phyloP scores from a whole-genome alignment of 2,113 vertebrate genomes.

The Trinectes maculatus region DNA sequence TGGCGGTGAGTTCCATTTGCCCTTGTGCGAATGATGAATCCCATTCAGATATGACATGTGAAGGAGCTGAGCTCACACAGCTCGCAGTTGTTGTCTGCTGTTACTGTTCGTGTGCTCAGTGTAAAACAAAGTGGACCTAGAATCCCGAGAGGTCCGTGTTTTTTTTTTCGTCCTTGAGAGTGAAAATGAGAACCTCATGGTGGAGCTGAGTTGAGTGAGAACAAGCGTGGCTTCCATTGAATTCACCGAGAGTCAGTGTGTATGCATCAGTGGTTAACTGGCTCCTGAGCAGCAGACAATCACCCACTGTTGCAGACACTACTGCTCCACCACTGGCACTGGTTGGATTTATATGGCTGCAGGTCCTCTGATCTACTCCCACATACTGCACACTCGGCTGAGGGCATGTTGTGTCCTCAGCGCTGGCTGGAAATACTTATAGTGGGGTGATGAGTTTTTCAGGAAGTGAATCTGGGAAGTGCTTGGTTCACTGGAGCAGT shows the following conservation, averaged over 20 bases:
- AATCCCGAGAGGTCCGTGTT: slow-evolving; percentile 14
- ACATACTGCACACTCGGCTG: slow-evolving; percentile 16
- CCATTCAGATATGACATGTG: slow-evolving; percentile 40
- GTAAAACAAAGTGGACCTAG: slow-evolving; percentile 44
- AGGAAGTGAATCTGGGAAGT: neutral
- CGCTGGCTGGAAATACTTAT: neutral
- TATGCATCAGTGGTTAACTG: slow-evolving; percentile 71
- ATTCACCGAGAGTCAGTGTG: slow-evolving; percentile 60
- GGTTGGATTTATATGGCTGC: slow-evolving; percentile 30
- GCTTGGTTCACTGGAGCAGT: slow-evolving; percentile 1
- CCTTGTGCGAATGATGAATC: slow-evolving; percentile 37
- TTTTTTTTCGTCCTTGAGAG: slow-evolving; percentile 20
- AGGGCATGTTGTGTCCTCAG: slow-evolving; percentile 17
- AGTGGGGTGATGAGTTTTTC: slow-evolving; percentile 8
- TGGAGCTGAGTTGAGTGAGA: slow-evolving; percentile 33
- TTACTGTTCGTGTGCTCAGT: slow-evolving; percentile 34
- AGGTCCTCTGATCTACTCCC: slow-evolving; percentile 2
- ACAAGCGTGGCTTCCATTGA: slow-evolving; percentile 58
- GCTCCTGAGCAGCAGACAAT: slow-evolving; percentile 70
- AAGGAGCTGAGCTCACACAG: slow-evolving; percentile 18
- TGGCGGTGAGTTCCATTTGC: slow-evolving; percentile 49
- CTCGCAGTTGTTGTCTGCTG: slow-evolving; percentile 39
- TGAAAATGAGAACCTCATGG: slow-evolving; percentile 57
- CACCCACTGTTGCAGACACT: slow-evolving; percentile 65
- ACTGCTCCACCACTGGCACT: slow-evolving; percentile 49